These are phyloP conservation scores for Anniella stebbinsi DNA, from an alignment of 2,797 vertebrate genomes.

Conservation along the genomic window DNA sequence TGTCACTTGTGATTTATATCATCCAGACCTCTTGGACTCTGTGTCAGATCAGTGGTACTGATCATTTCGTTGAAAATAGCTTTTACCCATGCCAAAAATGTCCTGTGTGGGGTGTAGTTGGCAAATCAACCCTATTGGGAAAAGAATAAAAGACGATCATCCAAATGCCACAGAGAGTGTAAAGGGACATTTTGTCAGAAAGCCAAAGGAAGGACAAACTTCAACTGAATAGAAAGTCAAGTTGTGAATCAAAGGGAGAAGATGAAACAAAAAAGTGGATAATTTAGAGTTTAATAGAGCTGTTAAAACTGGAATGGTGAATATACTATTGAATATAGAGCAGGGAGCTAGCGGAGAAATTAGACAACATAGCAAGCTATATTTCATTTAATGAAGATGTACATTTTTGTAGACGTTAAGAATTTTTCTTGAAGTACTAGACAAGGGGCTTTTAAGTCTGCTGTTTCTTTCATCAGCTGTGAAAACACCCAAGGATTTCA, in stretches of 20 bases:
- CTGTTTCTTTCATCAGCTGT: background rate
- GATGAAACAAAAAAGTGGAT: background rate
- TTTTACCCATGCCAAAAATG: slow-evolving; percentile 21
- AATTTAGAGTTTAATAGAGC: background rate
- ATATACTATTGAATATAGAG: background rate
- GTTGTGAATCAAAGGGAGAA: background rate
- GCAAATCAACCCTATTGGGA: background rate
- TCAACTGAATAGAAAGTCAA: slow-evolving; percentile 20
- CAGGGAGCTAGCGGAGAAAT: background rate
- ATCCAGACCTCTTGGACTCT: background rate
- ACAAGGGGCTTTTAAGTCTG: background rate
- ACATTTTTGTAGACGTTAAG: slow-evolving; percentile 2
- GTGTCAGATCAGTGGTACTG: slow-evolving; percentile 1
- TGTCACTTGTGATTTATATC: slow-evolving; percentile 22
- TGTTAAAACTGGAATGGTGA: background rate
- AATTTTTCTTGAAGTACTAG: background rate
- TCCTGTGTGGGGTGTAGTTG: background rate
- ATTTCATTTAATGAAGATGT: slow-evolving; percentile 14
- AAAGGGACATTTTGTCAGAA: background rate
- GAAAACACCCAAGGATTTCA: background rate
- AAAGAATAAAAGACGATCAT: slow-evolving; percentile 2
- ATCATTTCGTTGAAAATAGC: background rate
- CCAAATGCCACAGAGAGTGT: background rate
- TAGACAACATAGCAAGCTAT: background rate
- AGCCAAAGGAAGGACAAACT: background rate